Evolutionary conservation across 2,888 invertebrate genomes (phyloP).

Genomic region (Eueremaeus valkanovi): DNA sequence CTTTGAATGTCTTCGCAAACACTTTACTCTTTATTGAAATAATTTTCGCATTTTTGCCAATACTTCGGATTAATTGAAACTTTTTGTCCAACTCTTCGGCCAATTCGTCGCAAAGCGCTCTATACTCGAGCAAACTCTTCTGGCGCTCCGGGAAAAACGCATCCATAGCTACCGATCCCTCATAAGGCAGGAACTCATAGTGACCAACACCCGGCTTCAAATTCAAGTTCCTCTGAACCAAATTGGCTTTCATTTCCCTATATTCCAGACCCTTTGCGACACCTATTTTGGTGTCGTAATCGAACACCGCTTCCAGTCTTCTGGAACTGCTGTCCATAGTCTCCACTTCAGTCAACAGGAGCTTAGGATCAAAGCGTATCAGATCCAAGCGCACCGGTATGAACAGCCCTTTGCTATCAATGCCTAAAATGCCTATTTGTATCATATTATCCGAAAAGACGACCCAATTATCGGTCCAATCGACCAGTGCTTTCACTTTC

Average conservation of each 20-base stretch:
- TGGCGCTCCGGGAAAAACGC: too few relatives aligned
- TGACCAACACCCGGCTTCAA: not conserved
- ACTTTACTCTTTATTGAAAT: not conserved
- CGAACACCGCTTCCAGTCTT: conserved; percentile 29
- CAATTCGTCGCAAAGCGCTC: not conserved
- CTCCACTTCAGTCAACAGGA: not conserved
- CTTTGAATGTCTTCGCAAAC: not conserved
- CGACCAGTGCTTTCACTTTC: conserved; percentile 62
- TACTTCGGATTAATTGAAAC: not conserved
- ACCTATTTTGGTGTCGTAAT: conserved; percentile 53
- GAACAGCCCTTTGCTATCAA: conserved; percentile 49
- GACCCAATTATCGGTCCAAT: conserved; percentile 83
- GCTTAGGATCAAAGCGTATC: conserved; percentile 36
- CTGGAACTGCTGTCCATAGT: not conserved
- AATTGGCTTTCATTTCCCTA: conserved; percentile 79
- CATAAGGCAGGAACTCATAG: conserved; percentile 15
- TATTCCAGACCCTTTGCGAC: conserved; percentile 80
- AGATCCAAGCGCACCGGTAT: conserved; percentile 52
- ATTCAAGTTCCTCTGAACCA: conserved; percentile 28
- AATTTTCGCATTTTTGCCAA: not conserved
- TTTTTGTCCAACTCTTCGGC: not conserved
- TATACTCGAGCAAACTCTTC: not conserved
- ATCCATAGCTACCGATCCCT: not conserved
- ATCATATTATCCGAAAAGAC: conserved; percentile 93
- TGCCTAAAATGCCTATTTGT: conserved; percentile 59